Base-by-base conservation (phyloP, 2,888 invertebrate species). In the Cephus rjabovi region DNA sequence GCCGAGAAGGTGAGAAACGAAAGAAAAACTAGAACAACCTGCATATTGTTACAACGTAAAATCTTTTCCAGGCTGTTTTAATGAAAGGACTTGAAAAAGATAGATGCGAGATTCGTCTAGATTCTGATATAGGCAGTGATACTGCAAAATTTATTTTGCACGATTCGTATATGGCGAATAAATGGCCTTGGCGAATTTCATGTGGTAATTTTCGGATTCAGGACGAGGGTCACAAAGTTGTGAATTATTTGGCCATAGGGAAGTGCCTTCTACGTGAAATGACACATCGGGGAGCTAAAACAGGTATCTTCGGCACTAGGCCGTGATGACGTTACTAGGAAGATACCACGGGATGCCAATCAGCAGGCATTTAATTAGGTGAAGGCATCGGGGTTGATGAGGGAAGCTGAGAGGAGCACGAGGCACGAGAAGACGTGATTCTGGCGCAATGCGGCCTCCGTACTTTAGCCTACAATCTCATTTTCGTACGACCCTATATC, bases 361-460 rank as follows among this genome's bases (percentile, higher is more conserved):
- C 86, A 84, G 79, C 83, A 75, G 81, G 83, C 83, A 86, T 86
- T 87, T 85, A 86, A 87, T 87, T 87, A 86, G 83, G 79, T 83
- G 75, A 78, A 75, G 31, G 71, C 71, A 71, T 71, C 71, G 12
- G 76, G 79, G 69, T 78, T 81, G 81, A 79, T 75, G 84, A 81
- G 81, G 77, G 79, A 84, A 83, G 82, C 82, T 78, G 82, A 81
- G 81, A 83, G 71, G 31, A 34, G 15, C 71, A 71, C 12, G 31
- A 71, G 80, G 76, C 78, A 77, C 75, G 75, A 76, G 69, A 35
- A 31, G 35, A 23, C 40, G 74, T 34, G 34, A 40, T 37, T 33
- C 37, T 77, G 76, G 76, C 80, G 79, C 77, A 78, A 79, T 80
- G 75, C 77, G 78, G 75, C 71, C 56, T 74, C 3, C 12, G 71